Base-by-base conservation (phyloP, 2,888 invertebrate genomes). In the Dryobotodes eremita region DNA sequence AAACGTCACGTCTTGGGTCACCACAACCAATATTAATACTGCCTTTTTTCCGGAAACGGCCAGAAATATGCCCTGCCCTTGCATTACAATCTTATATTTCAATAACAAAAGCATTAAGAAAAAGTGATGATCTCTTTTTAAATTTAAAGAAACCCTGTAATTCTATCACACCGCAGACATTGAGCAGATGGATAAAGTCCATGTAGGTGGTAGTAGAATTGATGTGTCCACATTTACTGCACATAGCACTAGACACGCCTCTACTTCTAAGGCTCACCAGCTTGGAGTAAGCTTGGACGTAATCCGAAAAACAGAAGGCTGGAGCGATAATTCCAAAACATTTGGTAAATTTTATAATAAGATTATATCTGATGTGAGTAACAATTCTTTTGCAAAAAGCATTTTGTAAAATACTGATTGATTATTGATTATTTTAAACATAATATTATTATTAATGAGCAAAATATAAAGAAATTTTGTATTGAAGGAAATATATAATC, bases 1-100 rank as follows among this genome's bases (percentile, higher is more conserved):
- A 68, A 68, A 70, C 72, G 65, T 75, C 55, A 13, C 55, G 62
- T 70, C 46, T 65, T n/a, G 46, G 65, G 46, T 65, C 65, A 15
- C 46, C 65, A 65, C 65, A 46, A 65, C 46, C 46, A 65, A 42
- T 65, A 65, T 46, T 46, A 65, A 42, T n/a, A 65, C n/a, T 65
- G 65, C 42, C 10, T 26, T 59, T 59, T 59, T n/a, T 59, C n/a
- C n/a, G 57, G 57, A n/a, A 59, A 59, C n/a, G n/a, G n/a, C 13
- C 13, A 59, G n/a, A n/a, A 57, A 57, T 57, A 59, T 59, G 57
- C 57, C 57, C 57, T 57, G 57, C 57, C 13, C 57, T 57, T 57
- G 13, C 13, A 57, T 57, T 59, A n/a, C 26, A 59, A 59, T 59
- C 15, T 59, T 59, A 13, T 59, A 26, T 59, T n/a, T 59, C 26